A percentile compares a stretch with the other conserved stretches of the same genome.
Conservation (phyloP, 2,888 invertebrate species). For the Meta bourneti region DNA sequence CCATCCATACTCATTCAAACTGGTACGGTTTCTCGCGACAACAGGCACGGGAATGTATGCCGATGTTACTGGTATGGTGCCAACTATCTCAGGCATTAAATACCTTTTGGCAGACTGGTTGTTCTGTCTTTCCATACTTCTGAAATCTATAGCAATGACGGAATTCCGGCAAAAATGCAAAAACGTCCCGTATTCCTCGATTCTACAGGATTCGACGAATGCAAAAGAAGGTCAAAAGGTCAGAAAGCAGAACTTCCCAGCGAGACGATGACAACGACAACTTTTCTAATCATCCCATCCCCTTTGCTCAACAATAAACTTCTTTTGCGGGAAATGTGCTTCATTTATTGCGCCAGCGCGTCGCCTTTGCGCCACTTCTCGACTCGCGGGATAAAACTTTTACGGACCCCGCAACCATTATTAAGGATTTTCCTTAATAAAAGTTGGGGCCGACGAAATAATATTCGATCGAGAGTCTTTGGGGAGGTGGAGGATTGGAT, state of each 20-base stretch:
- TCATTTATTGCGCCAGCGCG: constrained; percentile 35
- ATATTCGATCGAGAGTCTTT: constrained; percentile 43
- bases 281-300: constrained; percentile 67
- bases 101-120: no score
- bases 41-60: no score
- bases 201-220: not conserved
- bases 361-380: not conserved
- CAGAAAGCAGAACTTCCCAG: not conserved
- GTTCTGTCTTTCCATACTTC: no score
- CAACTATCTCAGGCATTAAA: no score
- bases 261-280: constrained; percentile 40
- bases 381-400: constrained; percentile 29
- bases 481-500: constrained; percentile 2
- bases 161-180: no score
- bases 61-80: no score
- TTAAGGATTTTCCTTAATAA: constrained; percentile 68
- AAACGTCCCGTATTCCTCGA: no score
- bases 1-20: no score
- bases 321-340: constrained; percentile 54
- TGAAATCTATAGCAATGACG: no score
- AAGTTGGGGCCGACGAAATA: constrained; percentile 57
- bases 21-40: no score
- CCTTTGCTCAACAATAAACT: constrained; percentile 64
- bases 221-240: constrained; percentile 50
- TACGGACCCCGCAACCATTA: constrained; percentile 44